Conservation (phyloP, 2,113 vertebrate species). For the Myodes glareolus region DNA sequence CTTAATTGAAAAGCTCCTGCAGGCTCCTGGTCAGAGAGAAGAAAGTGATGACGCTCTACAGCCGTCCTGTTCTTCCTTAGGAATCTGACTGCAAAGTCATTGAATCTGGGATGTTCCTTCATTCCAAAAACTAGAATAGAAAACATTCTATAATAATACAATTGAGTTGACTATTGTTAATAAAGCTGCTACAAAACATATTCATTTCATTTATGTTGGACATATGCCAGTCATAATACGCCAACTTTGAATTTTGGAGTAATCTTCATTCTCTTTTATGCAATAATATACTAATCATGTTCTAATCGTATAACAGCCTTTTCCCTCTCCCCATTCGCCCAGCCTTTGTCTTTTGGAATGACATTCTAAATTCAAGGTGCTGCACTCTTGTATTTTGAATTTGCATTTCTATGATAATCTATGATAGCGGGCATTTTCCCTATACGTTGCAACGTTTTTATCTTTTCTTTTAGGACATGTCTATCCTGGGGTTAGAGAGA, state of each 20-base stretch:
- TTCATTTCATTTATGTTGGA: neutral
- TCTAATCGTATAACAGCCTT: neutral
- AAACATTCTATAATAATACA: neutral
- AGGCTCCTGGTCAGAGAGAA: neutral
- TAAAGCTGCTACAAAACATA: too few relatives aligned
- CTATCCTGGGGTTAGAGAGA: neutral
- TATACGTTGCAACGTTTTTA: neutral
- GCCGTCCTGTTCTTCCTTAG: neutral
- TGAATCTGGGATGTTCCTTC: neutral
- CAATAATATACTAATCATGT: neutral
- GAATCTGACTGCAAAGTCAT: neutral
- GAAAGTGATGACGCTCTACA: neutral
- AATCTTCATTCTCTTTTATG: neutral
- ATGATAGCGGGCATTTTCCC: neutral
- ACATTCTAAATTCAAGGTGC: neutral
- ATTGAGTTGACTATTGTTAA: neutral
- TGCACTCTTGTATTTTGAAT: neutral
- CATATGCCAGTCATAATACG: neutral
- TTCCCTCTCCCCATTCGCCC: neutral
- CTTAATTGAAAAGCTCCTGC: neutral
- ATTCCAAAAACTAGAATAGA: neutral
- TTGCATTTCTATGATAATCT: neutral
- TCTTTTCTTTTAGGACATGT: neutral
- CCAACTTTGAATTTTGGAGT: neutral
- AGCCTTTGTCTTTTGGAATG: neutral